Conservation (phyloP, 30 jellyfish, hydroid and myxozoan genomes). For the Turritopsis rubra region DNA sequence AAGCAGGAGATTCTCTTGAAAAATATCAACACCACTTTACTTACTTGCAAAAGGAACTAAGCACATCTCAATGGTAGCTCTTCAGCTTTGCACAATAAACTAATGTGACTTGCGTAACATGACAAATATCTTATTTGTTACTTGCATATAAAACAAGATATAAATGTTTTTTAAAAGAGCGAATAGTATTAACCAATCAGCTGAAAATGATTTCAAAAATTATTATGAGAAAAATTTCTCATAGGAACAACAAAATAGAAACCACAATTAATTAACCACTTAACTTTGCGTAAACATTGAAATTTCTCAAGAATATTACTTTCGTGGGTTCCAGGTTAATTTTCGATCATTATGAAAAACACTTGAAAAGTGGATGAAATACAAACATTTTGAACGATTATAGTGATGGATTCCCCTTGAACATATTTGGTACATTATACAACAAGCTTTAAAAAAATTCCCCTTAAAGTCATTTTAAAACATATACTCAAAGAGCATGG, state of each 20-base stretch:
- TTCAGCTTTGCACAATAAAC: background rate
- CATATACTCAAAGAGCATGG: too few species aligned
- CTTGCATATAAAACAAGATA: background rate
- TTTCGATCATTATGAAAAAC: too few species aligned
- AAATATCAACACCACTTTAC: background rate
- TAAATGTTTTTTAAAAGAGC: too few species aligned
- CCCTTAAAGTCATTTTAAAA: too few species aligned
- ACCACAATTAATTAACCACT: background rate
- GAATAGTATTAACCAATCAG: background rate
- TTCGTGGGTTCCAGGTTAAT: background rate
- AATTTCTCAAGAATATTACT: background rate
- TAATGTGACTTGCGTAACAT: background rate
- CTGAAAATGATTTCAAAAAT: background rate
- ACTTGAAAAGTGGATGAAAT: background rate
- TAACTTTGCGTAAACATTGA: background rate
- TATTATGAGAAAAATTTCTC: background rate
- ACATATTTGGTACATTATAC: too few species aligned
- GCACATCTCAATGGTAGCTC: background rate
- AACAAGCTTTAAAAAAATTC: too few species aligned
- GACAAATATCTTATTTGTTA: background rate
- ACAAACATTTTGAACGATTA: too few species aligned
- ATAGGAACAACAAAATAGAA: background rate
- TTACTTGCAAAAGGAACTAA: slow-evolving; percentile 17
- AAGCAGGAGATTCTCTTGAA: background rate
- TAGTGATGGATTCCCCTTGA: too few species aligned